Conservation (phyloP, 1,140 invertebrate species). For the Diabrotica virgifera region DNA sequence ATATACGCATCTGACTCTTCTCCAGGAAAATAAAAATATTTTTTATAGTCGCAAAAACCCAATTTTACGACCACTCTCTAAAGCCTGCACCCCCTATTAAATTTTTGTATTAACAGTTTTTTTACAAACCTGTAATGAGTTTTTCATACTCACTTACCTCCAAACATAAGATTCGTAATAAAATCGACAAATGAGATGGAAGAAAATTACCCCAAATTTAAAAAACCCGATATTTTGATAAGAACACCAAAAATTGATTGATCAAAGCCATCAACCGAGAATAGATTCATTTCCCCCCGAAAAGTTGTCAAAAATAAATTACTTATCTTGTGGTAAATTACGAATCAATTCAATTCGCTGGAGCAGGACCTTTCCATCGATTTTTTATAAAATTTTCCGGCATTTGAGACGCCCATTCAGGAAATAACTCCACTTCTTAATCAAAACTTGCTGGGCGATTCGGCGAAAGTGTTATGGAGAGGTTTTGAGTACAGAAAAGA, state of each 20-base stretch:
- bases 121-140: no score
- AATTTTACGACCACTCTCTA: no score
- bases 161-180: background rate
- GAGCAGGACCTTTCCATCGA: background rate
- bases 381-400: slow-evolving; percentile 3
- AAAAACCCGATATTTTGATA: background rate
- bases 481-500: background rate
- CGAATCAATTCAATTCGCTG: slow-evolving; percentile 1
- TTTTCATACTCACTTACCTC: no score
- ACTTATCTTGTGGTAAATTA: slow-evolving; percentile 1
- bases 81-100: no score
- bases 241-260: background rate
- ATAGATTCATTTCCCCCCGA: background rate
- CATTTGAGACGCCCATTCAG: background rate
- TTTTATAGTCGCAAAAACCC: no score
- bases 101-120: no score
- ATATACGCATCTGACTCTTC: no score
- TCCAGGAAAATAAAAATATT: no score
- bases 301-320: slow-evolving; percentile 3
- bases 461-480: background rate
- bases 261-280: background rate
- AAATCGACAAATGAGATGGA: background rate
- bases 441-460: slow-evolving; percentile 1
- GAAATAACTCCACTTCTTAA: slow-evolving; percentile 2
- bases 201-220: background rate